A percentile compares a stretch with the other conserved stretches of the same genome.
Evolutionary conservation across 2,888 invertebrate species (phyloP).

Genomic region (Agonopterix subpropinquella): DNA sequence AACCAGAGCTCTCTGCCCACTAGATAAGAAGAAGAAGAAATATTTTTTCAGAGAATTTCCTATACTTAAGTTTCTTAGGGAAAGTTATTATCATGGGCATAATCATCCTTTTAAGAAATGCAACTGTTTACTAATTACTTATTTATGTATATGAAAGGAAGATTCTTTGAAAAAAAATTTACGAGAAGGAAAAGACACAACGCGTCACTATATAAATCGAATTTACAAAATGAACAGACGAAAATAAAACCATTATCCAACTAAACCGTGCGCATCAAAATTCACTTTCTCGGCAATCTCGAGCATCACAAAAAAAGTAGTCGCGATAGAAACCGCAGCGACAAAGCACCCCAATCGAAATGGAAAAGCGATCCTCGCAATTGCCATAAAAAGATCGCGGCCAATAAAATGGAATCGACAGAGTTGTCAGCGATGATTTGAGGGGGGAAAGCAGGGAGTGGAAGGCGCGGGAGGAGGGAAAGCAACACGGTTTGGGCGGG

Average conservation of each 20-base stretch:
- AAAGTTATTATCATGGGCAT: too few relatives aligned
- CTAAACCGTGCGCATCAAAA: conserved; percentile 22
- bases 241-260: background rate
- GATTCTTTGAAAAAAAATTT: too few relatives aligned
- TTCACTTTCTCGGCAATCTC: conserved; percentile 27
- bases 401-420: conserved; percentile 64
- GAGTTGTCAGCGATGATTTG: conserved; percentile 60
- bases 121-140: too few relatives aligned
- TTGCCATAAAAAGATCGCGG: conserved; percentile 70
- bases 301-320: conserved; percentile 18
- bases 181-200: too few relatives aligned
- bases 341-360: conserved; percentile 58
- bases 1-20: too few relatives aligned
- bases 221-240: background rate
- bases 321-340: conserved; percentile 25
- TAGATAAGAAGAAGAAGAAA: too few relatives aligned
- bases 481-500: conserved; percentile 69
- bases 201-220: background rate
- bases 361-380: conserved; percentile 62
- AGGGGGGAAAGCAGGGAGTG: conserved; percentile 21
- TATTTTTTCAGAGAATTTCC: too few relatives aligned
- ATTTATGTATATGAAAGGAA: too few relatives aligned
- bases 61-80: too few relatives aligned
- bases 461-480: conserved; percentile 20
- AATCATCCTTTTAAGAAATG: too few relatives aligned